Percentiles rank a stretch among this genome's conserved stretches.
phyloP scores from a whole-genome alignment of 2,797 vertebrate genomes.

The Channallabes apus region DNA sequence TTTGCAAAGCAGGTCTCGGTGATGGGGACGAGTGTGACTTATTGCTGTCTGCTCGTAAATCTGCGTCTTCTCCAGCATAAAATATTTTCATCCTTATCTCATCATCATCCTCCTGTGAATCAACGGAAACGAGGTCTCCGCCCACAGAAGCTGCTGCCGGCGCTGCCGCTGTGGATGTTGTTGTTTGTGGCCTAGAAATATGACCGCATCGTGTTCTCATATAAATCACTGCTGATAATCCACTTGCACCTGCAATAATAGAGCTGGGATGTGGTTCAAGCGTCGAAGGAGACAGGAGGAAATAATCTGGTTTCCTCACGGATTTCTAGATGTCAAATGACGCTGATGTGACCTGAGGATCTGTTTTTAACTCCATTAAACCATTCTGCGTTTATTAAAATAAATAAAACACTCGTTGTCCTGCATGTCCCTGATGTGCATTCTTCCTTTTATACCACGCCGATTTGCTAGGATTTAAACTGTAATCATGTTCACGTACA shows the following conservation, averaged over 20 bases:
- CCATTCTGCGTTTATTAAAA: too few species aligned
- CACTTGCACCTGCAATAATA: not conserved
- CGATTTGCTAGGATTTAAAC: not conserved
- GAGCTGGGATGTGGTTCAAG: not conserved
- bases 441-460: not conserved
- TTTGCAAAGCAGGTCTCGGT: conserved; percentile 30
- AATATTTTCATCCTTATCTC: conserved; percentile 39
- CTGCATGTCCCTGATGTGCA: not conserved
- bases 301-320: not conserved
- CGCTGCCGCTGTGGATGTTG: not conserved
- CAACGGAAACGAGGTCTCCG: not conserved
- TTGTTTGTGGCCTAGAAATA: not conserved
- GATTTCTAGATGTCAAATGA: not conserved
- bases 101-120: conserved; percentile 29
- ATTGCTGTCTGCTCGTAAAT: conserved; percentile 62
- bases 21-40: conserved; percentile 64
- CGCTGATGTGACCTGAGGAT: not conserved
- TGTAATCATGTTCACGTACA: not conserved
- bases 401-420: not conserved
- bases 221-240: not conserved
- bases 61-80: conserved; percentile 42
- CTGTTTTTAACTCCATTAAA: not conserved
- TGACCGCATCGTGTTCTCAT: not conserved
- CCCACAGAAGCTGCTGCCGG: conserved; percentile 6
- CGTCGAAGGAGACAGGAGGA: not conserved